phyloP scores from a whole-genome alignment of 37 sponge, comb jelly and placozoan species.

The Mnemiopsis leidyi region DNA sequence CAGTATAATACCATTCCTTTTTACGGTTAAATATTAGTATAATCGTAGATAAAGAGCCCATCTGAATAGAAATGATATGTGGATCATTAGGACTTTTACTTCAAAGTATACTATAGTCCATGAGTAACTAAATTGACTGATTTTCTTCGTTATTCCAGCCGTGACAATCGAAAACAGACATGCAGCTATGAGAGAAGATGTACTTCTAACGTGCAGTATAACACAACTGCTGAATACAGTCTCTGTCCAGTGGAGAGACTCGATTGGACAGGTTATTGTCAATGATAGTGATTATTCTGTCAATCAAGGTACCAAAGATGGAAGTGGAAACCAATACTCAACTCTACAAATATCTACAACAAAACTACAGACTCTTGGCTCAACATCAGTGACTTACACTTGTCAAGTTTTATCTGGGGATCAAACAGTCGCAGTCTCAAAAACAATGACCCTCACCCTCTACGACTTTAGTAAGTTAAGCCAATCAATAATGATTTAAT shows the following conservation, averaged over 20 bases:
- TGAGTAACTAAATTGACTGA: too few species aligned
- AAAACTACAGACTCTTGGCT: neutral
- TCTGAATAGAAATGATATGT: too few species aligned
- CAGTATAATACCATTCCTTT: too few species aligned
- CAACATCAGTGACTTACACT: neutral
- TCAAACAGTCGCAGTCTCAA: neutral
- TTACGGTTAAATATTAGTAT: too few species aligned
- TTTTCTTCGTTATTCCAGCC: too few species aligned
- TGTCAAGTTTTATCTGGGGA: neutral
- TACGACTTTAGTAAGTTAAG: neutral
- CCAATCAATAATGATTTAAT: too few species aligned
- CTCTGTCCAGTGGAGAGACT: neutral
- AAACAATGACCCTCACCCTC: neutral
- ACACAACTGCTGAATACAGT: neutral
- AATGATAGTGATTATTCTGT: neutral
- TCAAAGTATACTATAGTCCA: too few species aligned
- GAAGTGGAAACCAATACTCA: neutral
- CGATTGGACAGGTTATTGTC: neutral
- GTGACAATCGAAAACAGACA: neutral
- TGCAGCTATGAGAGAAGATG: neutral
- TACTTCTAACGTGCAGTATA: neutral
- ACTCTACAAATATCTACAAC: neutral
- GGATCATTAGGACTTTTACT: too few species aligned
- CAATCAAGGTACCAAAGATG: neutral
- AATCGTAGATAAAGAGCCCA: too few species aligned